phyloP scores from a whole-genome alignment of 2,888 invertebrate genomes.

The Melanchra persicariae region DNA sequence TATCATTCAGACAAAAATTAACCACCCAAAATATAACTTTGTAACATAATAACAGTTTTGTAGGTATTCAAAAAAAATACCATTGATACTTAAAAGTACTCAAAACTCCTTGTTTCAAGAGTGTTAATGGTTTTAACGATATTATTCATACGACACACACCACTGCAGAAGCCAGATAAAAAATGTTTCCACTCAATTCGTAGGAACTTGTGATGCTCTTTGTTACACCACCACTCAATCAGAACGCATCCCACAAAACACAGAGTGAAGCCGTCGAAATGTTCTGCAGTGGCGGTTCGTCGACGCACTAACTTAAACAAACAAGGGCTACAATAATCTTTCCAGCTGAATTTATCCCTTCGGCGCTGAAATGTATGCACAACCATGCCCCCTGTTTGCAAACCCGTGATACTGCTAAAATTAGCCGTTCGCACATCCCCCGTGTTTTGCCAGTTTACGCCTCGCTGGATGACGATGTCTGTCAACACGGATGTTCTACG shows the following conservation, averaged over 20 bases:
- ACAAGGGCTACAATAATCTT: constrained; percentile 68
- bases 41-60: no score
- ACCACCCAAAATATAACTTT: no score
- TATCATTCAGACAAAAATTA: neutral
- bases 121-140: no score
- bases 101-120: neutral
- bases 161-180: neutral
- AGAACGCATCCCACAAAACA: constrained; percentile 1
- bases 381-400: constrained; percentile 68
- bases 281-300: constrained; percentile 62
- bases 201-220: neutral
- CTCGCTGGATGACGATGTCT: constrained; percentile 55
- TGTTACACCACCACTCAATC: neutral
- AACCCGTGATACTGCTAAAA: constrained; percentile 72
- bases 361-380: constrained; percentile 67
- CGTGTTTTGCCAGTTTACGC: constrained; percentile 62
- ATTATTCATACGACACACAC: no score
- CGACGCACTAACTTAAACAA: constrained; percentile 67
- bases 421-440: constrained; percentile 69
- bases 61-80: no score
- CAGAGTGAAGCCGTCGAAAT: constrained; percentile 49
- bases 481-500: constrained; percentile 44
- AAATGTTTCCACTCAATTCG: neutral
- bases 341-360: constrained; percentile 68
- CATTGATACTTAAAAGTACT: neutral